Evolutionary conservation across 2,888 invertebrate species (phyloP).

Genomic region (Rhorus exstirpatorius): DNA sequence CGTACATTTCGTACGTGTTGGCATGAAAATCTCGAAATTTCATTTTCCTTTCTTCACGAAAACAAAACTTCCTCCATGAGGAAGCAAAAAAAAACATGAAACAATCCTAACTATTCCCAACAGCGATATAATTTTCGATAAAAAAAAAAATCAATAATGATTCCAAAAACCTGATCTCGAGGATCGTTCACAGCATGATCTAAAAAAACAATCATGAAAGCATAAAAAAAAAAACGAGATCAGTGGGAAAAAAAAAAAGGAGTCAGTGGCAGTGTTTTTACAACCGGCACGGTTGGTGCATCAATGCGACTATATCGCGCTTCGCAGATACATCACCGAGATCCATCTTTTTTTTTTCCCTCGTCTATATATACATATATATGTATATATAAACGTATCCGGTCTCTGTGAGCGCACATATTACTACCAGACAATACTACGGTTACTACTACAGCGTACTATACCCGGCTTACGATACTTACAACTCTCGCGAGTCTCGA

Average conservation of each 20-base stretch:
- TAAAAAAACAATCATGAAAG: slow-evolving; percentile 12
- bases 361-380: neutral
- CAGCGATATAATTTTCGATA: too few species aligned
- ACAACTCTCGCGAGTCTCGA: slow-evolving; percentile 64
- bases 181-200: too few species aligned
- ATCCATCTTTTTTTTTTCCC: slow-evolving; percentile 39
- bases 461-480: slow-evolving; percentile 39
- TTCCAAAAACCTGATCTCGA: too few species aligned
- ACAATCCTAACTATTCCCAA: too few species aligned
- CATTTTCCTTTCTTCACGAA: too few species aligned
- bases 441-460: slow-evolving; percentile 58
- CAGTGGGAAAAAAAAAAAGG: neutral
- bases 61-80: too few species aligned
- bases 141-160: too few species aligned
- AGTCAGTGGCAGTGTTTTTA: slow-evolving; percentile 21
- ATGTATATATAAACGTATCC: too few species aligned
- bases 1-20: too few species aligned
- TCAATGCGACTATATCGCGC: slow-evolving; percentile 24
- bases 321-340: slow-evolving; percentile 19
- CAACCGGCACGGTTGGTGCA: slow-evolving; percentile 39
- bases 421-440: slow-evolving; percentile 42
- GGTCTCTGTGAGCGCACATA: slow-evolving; percentile 30
- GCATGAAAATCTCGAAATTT: too few species aligned
- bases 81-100: too few species aligned
- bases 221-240: neutral